Base-by-base conservation (phyloP, 1,140 invertebrate genomes). In the Pseudomyrmex sp. region DNA sequence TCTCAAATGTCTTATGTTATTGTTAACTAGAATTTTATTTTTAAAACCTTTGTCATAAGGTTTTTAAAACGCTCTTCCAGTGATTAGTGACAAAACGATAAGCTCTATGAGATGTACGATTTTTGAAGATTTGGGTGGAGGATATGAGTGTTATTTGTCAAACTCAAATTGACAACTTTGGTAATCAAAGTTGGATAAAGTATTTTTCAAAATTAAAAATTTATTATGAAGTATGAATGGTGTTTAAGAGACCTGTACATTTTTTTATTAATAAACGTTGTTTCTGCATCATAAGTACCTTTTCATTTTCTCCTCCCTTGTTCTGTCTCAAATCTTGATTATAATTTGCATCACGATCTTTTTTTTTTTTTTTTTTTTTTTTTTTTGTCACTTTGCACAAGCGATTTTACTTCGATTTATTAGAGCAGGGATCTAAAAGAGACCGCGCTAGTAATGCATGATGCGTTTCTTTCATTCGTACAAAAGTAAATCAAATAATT, bases 231-330 rank as follows among this genome's bases (percentile, higher is more conserved):
- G 66, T 82, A 66, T 59, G 23, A 23, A 82, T 46, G 18, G 50
- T n/a, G 77, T 58, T 83, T 54, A 59, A 66, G 75, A 54, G 48
- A 79, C 77, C 88, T 90, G 89, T 90, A 88, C 26, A 87, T 86
- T 90, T 85, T 91, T 85, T 82, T 77, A 83, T 72, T 84, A 92
- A 92, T 92, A 92, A 92, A 92, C 63, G 61, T 73, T 89, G 62
- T 90, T 85, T 82, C 20, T 90, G 75, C 74, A 88, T 83, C 59
- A 66, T 9, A 35, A 66, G 70, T 62, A 86, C 54, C 35, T 83
- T 87, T 89, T 89, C 85, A 85, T 89, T 91, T 89, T 76, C 77
- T 85, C 90, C 80, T 88, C 62, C 66, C 74, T 83, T 48, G n/a
- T 52, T 84, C 83, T 62, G 56, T 18, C 46, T 18, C 46, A 50